Conservation (phyloP, 2,888 invertebrate genomes). For the Sacculina carcini region DNA sequence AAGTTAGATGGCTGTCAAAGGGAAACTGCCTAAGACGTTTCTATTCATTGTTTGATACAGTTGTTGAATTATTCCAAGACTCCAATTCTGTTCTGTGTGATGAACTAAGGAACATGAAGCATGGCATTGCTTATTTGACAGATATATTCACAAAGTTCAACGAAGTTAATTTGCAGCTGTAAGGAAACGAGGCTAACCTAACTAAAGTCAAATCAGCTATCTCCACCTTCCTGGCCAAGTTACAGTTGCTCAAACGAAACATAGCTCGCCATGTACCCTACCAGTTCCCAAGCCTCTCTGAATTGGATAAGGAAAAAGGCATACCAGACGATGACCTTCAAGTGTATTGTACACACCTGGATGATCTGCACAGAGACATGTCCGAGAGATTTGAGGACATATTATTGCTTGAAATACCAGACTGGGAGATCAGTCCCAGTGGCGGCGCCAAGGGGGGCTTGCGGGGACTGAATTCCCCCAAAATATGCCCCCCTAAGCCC, state of each 20-base stretch:
- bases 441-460: too few relatives aligned
- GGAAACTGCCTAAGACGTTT: slow-evolving; percentile 12
- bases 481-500: too few relatives aligned
- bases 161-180: slow-evolving; percentile 10
- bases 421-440: too few relatives aligned
- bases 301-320: slow-evolving; percentile 8
- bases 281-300: slow-evolving; percentile 11
- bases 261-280: slow-evolving; percentile 7
- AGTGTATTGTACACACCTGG: slow-evolving; percentile 9
- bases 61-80: slow-evolving; percentile 11
- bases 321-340: slow-evolving; percentile 10
- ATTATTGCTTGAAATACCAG: slow-evolving; percentile 10
- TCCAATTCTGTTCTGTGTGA: slow-evolving; percentile 8
- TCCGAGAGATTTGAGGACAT: slow-evolving; percentile 9
- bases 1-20: slow-evolving; percentile 13
- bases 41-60: slow-evolving; percentile 11
- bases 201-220: slow-evolving; percentile 11
- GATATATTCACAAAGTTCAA: slow-evolving; percentile 12
- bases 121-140: slow-evolving; percentile 12
- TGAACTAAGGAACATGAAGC: slow-evolving; percentile 10
- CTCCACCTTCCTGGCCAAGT: slow-evolving; percentile 11
- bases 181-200: slow-evolving; percentile 9
- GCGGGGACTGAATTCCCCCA: too few relatives aligned
- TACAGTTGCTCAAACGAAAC: slow-evolving; percentile 10
- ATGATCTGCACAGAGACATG: slow-evolving; percentile 8